Evolutionary conservation across 64 coral and sea anemone species (phyloP).

Genomic region (Anthopleura sola): DNA sequence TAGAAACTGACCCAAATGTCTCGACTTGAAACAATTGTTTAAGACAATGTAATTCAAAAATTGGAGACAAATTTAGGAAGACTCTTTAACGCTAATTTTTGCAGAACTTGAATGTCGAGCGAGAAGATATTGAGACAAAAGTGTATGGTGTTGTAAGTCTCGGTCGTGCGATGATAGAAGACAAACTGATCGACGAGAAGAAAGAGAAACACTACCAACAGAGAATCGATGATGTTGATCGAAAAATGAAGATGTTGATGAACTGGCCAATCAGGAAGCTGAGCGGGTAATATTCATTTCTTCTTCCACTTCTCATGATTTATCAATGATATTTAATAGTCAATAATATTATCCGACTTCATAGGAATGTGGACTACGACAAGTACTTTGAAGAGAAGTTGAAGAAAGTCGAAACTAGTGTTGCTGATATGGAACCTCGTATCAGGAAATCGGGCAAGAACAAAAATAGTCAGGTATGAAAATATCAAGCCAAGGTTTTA

Average conservation of each 20-base stretch:
- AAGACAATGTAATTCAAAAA: too few species aligned
- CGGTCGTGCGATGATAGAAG: neutral
- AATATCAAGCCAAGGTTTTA: too few species aligned
- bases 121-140: neutral
- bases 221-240: neutral
- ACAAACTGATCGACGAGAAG: neutral
- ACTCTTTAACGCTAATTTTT: neutral
- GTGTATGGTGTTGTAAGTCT: neutral
- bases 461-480: neutral
- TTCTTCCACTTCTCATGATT: neutral
- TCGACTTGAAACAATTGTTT: too few species aligned
- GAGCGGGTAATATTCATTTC: neutral
- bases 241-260: conserved; percentile 17
- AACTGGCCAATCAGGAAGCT: neutral
- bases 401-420: neutral
- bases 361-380: neutral
- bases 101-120: neutral
- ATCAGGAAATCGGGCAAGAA: neutral
- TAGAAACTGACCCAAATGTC: too few species aligned
- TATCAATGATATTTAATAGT: neutral
- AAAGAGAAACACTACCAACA: neutral
- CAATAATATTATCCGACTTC: neutral
- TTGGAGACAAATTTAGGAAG: too few species aligned
- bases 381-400: neutral
- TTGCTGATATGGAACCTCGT: neutral